Evolutionary conservation across 2,888 invertebrate species (phyloP).

Genomic region (Cosmia trapezina): DNA sequence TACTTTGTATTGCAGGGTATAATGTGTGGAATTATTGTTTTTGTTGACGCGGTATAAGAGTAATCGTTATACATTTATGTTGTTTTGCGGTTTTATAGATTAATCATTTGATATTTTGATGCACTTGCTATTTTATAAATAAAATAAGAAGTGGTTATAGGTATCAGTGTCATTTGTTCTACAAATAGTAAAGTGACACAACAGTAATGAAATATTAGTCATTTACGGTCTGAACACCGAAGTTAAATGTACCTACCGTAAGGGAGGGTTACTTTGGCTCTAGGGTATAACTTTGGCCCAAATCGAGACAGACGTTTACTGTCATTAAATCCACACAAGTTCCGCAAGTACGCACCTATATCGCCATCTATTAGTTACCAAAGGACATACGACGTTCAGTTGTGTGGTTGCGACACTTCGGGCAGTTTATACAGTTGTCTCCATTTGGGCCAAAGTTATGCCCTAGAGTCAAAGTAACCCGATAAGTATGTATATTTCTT

Average conservation of each 20-base stretch:
- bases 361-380: too few relatives aligned
- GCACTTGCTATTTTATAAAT: background rate
- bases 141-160: background rate
- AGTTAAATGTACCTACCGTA: too few relatives aligned
- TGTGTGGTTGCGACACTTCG: too few relatives aligned
- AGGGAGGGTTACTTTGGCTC: too few relatives aligned
- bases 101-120: background rate
- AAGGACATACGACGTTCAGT: too few relatives aligned
- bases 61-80: background rate
- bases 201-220: background rate
- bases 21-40: conserved; percentile 22
- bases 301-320: too few relatives aligned
- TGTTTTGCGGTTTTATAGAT: background rate
- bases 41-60: background rate
- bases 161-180: background rate
- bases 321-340: too few relatives aligned
- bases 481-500: background rate
- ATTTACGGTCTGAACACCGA: background rate
- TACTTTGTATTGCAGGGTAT: conserved; percentile 23
- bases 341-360: too few relatives aligned
- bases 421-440: too few relatives aligned
- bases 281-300: too few relatives aligned
- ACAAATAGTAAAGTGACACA: background rate
- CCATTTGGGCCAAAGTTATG: too few relatives aligned
- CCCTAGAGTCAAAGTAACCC: too few relatives aligned